Percentiles rank a stretch among this genome's conserved stretches.
These are phyloP conservation scores for Clinocottus analis DNA, from an alignment of 2,113 vertebrate genomes.

Conservation along the genomic window DNA sequence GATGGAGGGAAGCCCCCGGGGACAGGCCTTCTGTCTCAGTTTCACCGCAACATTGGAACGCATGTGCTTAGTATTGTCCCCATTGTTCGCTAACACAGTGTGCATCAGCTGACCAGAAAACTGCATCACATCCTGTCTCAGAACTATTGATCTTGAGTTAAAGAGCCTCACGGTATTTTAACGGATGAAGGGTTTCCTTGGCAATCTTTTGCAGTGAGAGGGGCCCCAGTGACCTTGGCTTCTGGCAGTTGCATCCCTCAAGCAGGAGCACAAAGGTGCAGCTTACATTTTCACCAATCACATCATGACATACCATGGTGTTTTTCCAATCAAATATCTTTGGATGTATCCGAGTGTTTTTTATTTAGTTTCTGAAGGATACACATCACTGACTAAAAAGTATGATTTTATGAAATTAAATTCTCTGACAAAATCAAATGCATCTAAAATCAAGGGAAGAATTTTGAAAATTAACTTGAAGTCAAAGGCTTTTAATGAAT, in stretches of 20 bases:
- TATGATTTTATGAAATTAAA: not conserved
- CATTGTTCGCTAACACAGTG: slow-evolving; percentile 71
- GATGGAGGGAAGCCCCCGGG: slow-evolving; percentile 51
- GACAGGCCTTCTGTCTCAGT: slow-evolving; percentile 76
- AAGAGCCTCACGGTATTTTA: slow-evolving; percentile 69
- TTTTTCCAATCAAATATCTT: slow-evolving; percentile 50
- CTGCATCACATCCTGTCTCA: slow-evolving; percentile 71
- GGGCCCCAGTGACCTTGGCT: slow-evolving; percentile 37
- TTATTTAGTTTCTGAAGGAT: not conserved
- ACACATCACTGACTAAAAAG: not conserved
- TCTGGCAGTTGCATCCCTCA: slow-evolving; percentile 77
- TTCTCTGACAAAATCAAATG: not conserved
- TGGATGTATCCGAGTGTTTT: slow-evolving; percentile 11
- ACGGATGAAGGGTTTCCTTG: slow-evolving; percentile 71
- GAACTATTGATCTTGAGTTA: slow-evolving; percentile 67
- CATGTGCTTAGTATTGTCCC: slow-evolving; percentile 62
- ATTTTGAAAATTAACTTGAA: not conserved
- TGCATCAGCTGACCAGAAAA: slow-evolving; percentile 72
- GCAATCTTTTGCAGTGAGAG: slow-evolving; percentile 43
- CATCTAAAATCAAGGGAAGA: too few relatives aligned
- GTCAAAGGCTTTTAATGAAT: not conserved
- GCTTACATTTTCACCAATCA: slow-evolving; percentile 62
- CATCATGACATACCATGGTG: not conserved
- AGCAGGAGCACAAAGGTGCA: slow-evolving; percentile 57
- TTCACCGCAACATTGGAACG: slow-evolving; percentile 77